Evolutionary conservation across 2,797 vertebrate genomes (phyloP), one percentile per base, ranked within the genome.

Genomic region (Danio aesculapii): DNA sequence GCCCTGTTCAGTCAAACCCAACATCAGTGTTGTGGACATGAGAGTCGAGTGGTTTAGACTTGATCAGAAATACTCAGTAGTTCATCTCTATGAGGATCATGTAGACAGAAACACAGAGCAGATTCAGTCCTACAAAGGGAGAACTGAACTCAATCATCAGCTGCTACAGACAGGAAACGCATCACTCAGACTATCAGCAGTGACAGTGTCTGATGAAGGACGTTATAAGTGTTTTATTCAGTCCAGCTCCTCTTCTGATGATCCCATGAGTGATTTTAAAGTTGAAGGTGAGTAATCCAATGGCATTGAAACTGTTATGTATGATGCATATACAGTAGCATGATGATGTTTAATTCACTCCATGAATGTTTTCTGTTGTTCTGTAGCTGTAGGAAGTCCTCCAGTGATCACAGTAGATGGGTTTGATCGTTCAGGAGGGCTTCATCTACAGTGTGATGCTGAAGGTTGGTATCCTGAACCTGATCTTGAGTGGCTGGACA

Each of bases 141-240:
- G 90, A 69, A 83, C 88, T 0, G 47, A 63, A 2, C 66, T 91
- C 49, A 90, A 87, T 16, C 47, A 0, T 5, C 39, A 46, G 19
- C 74, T 86, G 5, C 69, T 92, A 6, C 59, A 19, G 19, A n/a
- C 67, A 10, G 91, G 91, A 16, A 87, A 91, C 0, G 0, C 89
- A 19, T 92, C 90, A 52, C 78, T 91, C 43, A 80, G 84, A 74
- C 82, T 91, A 17, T 83, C 71, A 39, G 67, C 77, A 0, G 68
- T 87, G 4, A 44, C 2, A 3, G 6, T 84, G 4, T 49, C 59
- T 1, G 91, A 92, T 66, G 19, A 71, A 10, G 91, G 90, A 39
- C 63, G 0, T 0, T 91, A 91, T 59, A 88, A 12, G n/a, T 91
- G 90, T 69, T 84, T 77, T 0, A 44, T 91, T 71, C 53, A 58